Base-by-base conservation (phyloP, 2,797 vertebrate genomes). In the Phoebastria nigripes region DNA sequence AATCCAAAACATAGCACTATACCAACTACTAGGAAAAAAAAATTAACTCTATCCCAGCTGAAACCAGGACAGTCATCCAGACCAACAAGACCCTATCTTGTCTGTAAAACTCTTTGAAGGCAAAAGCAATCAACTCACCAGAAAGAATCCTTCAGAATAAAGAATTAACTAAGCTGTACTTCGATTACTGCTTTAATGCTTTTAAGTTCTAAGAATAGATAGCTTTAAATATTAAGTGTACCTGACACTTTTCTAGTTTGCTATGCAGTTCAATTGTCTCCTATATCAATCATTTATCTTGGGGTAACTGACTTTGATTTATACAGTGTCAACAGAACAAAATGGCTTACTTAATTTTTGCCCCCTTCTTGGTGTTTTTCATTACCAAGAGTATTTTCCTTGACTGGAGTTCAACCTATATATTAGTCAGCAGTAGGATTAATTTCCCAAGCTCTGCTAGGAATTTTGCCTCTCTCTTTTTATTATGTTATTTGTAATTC, bases 321-420 rank as follows among this genome's bases (percentile, higher is more conserved):
- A 83, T 54, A 44, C 4, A 54, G 6, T 55, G 33, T 26, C n/a
- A 67, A 59, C 14, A 62, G 24, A 66, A 77, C 4, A 73, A 90
- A 92, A 86, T 51, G 0, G 2, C 29, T 72, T 71, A 42, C 28
- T 63, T 80, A 33, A 14, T 35, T 80, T 70, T 87, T 92, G 16
- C 21, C 4, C 3, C 3, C n/a, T 82, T 59, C 28, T 73, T 4
- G 0, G 3, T 55, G 12, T 42, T 78, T 81, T 92, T 83, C 47
- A 63, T 87, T 78, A 54, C 24, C 31, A 62, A 77, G 17, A 87
- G 14, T 7, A 51, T 35, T 70, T 90, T 77, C 17, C 11, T 47
- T 0, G 0, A 46, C 55, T 72, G 18, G 14, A 74, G 3, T 67
- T 71, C n/a, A 67, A 35, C 17, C 4, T 46, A 21, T 33, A 18